A percentile compares a stretch with the other conserved stretches of the same genome.
Conservation (phyloP, 2,797 vertebrate genomes). For the Chiroxiphia lanceolata region DNA sequence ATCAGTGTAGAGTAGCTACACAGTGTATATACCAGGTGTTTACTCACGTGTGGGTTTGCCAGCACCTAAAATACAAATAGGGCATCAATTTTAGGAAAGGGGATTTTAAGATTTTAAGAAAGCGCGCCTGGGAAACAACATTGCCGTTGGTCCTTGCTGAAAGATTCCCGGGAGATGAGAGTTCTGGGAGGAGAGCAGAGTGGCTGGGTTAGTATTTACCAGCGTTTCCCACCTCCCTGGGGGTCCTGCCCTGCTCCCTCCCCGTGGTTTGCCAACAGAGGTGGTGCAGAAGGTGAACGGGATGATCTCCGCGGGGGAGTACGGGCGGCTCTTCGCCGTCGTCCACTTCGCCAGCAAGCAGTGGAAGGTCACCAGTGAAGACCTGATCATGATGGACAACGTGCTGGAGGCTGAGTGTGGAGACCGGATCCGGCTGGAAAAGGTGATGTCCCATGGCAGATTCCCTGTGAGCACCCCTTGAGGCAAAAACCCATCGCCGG, state of each 20-base stretch:
- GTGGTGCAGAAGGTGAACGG: slow-evolving; percentile 83
- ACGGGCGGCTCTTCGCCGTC: slow-evolving; percentile 90
- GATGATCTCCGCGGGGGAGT: slow-evolving; percentile 71
- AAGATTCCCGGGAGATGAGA: neutral
- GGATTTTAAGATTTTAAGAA: too few species aligned
- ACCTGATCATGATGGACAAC: slow-evolving; percentile 89
- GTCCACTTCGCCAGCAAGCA: slow-evolving; percentile 91
- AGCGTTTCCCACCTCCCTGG: neutral
- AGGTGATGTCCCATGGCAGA: slow-evolving; percentile 74
- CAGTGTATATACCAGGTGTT: neutral
- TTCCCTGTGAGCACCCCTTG: rapidly evolving
- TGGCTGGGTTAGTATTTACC: neutral
- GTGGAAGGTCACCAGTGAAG: slow-evolving; percentile 92
- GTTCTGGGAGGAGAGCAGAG: neutral
- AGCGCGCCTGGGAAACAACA: rapidly evolving
- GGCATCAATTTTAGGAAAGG: neutral
- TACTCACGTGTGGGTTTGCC: neutral
- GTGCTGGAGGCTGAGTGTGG: slow-evolving; percentile 86
- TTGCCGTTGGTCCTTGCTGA: neutral
- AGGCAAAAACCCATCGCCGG: neutral
- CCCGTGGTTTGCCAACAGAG: slow-evolving; percentile 64
- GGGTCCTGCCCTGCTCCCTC: neutral
- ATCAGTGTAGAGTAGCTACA: neutral
- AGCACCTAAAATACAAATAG: neutral
- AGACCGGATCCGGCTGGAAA: slow-evolving; percentile 89